These are phyloP conservation scores for Mycalesis mineus DNA, from an alignment of 2,888 invertebrate genomes.

Conservation along the genomic window DNA sequence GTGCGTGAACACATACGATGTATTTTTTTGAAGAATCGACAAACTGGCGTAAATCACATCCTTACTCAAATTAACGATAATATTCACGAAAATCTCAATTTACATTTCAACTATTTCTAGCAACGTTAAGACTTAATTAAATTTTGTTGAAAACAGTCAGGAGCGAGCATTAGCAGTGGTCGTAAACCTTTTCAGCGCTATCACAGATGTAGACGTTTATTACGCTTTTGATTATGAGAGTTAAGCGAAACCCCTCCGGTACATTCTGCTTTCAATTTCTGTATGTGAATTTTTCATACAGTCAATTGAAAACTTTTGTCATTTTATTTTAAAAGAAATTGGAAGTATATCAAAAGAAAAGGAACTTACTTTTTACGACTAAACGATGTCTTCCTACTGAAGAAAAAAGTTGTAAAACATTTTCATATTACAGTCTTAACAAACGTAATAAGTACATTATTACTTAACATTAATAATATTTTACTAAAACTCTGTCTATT, in stretches of 20 bases:
- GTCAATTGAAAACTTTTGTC: too few relatives aligned
- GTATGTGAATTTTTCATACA: background rate
- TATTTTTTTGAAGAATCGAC: too few relatives aligned
- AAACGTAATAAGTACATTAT: too few relatives aligned
- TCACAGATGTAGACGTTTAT: conserved; percentile 4
- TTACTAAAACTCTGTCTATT: too few relatives aligned
- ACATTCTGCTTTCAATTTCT: background rate
- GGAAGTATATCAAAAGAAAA: too few relatives aligned
- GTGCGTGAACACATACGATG: too few relatives aligned
- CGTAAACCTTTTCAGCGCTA: conserved; percentile 6
- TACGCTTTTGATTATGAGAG: conserved; percentile 3
- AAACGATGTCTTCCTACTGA: too few relatives aligned
- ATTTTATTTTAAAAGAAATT: too few relatives aligned
- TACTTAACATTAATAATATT: too few relatives aligned
- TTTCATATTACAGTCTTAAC: too few relatives aligned
- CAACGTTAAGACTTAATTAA: background rate
- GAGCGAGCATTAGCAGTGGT: background rate
- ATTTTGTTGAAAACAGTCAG: background rate
- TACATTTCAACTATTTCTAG: conserved; percentile 2
- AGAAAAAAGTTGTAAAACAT: too few relatives aligned
- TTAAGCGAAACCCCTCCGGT: background rate
- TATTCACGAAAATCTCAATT: background rate
- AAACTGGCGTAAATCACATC: background rate
- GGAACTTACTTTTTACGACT: too few relatives aligned
- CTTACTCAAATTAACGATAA: background rate